phyloP scores from a whole-genome alignment of 2,888 invertebrate genomes.

The Ashinkailepas kermadecensis region DNA sequence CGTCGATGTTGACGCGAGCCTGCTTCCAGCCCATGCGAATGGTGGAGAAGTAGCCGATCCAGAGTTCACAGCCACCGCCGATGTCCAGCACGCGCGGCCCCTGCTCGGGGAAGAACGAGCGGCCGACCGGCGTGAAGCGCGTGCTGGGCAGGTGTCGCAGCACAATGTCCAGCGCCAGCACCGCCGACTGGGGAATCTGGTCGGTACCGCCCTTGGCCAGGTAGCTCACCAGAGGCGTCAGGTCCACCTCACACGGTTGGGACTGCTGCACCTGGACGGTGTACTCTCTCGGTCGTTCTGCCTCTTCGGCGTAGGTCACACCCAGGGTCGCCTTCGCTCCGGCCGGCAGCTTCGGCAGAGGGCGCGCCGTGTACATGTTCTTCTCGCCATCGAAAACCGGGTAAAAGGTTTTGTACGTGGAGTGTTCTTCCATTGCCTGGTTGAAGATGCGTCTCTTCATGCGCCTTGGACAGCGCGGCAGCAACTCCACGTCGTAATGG shows the following conservation, averaged over 20 bases:
- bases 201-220: slow-evolving; percentile 40
- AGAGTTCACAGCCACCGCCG: slow-evolving; percentile 19
- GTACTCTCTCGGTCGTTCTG: slow-evolving; percentile 11
- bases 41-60: slow-evolving; percentile 21
- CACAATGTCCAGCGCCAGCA: slow-evolving; percentile 79
- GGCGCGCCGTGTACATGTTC: slow-evolving; percentile 29
- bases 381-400: slow-evolving; percentile 32
- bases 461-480: background rate
- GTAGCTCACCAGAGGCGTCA: slow-evolving; percentile 25
- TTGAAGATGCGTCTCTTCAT: background rate
- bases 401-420: background rate
- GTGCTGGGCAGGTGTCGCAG: slow-evolving; percentile 58
- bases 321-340: background rate
- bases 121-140: slow-evolving; percentile 54
- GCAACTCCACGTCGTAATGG: background rate
- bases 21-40: slow-evolving; percentile 20
- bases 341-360: background rate
- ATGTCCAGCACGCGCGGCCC: background rate
- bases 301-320: background rate
- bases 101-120: slow-evolving; percentile 62
- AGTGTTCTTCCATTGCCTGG: background rate
- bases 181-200: slow-evolving; percentile 50
- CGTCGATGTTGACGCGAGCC: slow-evolving; percentile 17
- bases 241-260: slow-evolving; percentile 23
- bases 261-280: slow-evolving; percentile 16